Evolutionary conservation across 2,888 invertebrate species (phyloP), one percentile per base, ranked within the genome.

Genomic region (Drosophila kuntzei): DNA sequence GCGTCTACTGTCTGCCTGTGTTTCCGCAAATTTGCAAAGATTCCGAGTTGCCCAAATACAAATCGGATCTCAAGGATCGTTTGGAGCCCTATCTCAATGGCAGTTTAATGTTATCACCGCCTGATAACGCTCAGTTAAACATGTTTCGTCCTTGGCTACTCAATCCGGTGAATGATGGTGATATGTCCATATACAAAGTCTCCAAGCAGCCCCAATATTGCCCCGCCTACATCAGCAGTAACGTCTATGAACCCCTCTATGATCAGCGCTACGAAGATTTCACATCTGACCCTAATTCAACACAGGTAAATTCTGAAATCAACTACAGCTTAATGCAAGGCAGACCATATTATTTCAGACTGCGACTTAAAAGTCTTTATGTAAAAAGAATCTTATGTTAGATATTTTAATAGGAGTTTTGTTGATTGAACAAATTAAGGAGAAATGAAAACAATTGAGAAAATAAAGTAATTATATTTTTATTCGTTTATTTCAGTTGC

Each of bases 1-100:
- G 79, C n/a, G 62, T 69, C 2, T 79, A 70, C 47, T 80, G 77
- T 25, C 43, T 79, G 7, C 74, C 72, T 1, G 53, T 72, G 0
- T 60, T 77, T 11, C 66, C 68, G 2, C 53, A 66, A 43, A 6
- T 64, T 6, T 2, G 3, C 8, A 9, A 43, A 0, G 50, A 54
- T 8, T 9, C 12, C 0, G 1, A 20, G 2, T 16, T 68, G 9
- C 75, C 75, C 9, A 59, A 37, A 7, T 43, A 72, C 16, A 79
- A 75, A 51, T 64, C 71, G 0, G 58, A 70, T 2, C 29, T 79
- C 0, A 6, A 37, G 2, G 7, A 1, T 0, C 59, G 55, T 47
- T 1, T 66, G 0, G 1, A 20, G n/a, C 44, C 55, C 2, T 54
- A 58, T 55, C 27, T 66, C 0, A 37, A 59, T n/a, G 43, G 16